Percentiles rank a stretch among this genome's conserved stretches.
These are phyloP conservation scores for Lamproptera curius DNA, from an alignment of 2,888 invertebrate species.

Conservation along the genomic window DNA sequence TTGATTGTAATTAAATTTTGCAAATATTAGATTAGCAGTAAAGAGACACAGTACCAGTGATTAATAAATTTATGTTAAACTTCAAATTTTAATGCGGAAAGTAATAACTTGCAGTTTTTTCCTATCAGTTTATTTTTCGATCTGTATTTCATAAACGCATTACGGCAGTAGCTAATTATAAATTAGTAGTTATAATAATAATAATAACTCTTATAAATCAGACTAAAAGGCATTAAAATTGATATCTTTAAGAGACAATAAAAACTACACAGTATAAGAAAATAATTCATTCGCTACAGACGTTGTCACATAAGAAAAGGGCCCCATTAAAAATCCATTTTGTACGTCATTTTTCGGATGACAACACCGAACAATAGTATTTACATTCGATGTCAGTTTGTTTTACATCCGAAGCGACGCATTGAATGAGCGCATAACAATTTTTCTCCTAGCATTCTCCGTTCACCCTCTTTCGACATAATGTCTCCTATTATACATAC, in stretches of 20 bases:
- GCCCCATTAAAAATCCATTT: slow-evolving; percentile 70
- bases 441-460: slow-evolving; percentile 64
- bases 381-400: slow-evolving; percentile 77
- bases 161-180: too few relatives aligned
- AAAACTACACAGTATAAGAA: slow-evolving; percentile 32
- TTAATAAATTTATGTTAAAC: too few relatives aligned
- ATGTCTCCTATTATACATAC: slow-evolving; percentile 62
- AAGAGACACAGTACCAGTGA: too few relatives aligned
- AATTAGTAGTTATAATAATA: too few relatives aligned
- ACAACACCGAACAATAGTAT: slow-evolving; percentile 73
- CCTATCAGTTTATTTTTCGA: too few relatives aligned
- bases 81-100: too few relatives aligned
- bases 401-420: slow-evolving; percentile 72
- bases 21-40: slow-evolving; percentile 11
- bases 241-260: not conserved
- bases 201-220: too few relatives aligned
- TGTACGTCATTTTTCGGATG: slow-evolving; percentile 64
- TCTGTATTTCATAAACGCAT: too few relatives aligned
- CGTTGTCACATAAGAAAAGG: slow-evolving; percentile 53
- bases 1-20: slow-evolving; percentile 16
- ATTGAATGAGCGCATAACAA: slow-evolving; percentile 70
- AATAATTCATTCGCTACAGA: slow-evolving; percentile 37
- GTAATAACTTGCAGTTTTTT: too few relatives aligned
- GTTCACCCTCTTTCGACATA: slow-evolving; percentile 57
- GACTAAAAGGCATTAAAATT: too few relatives aligned